Evolutionary conservation across 2,113 vertebrate genomes (phyloP).

Genomic region (Natator depressus): DNA sequence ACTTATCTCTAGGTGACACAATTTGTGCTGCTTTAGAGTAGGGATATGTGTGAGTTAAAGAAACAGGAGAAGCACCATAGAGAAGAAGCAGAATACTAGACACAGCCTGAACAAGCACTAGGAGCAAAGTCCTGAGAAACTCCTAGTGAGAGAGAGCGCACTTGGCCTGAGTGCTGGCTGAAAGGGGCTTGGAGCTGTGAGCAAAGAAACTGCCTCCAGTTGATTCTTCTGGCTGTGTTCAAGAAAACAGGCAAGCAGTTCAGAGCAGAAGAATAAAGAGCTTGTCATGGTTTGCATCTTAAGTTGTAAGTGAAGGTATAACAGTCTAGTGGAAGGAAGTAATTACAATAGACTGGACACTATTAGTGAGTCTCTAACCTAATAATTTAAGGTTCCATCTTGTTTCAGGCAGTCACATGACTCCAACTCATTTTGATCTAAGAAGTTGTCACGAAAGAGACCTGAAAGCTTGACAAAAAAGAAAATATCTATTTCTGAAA

Average conservation of each 20-base stretch:
- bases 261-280: background rate
- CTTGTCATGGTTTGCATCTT: background rate
- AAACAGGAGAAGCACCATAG: too few species aligned
- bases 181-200: background rate
- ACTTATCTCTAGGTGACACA: background rate
- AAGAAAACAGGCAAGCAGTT: background rate
- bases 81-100: too few species aligned
- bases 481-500: slow-evolving; percentile 22
- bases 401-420: background rate
- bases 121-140: too few species aligned
- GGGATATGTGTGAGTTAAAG: too few species aligned
- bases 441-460: background rate
- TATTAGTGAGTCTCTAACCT: background rate
- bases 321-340: background rate
- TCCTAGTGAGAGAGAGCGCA: too few species aligned
- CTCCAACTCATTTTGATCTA: background rate
- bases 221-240: background rate
- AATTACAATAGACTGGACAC: background rate
- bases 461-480: slow-evolving; percentile 1
- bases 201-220: background rate
- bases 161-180: background rate
- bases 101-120: too few species aligned
- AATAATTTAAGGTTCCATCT: background rate
- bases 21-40: too few species aligned
- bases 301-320: background rate